Evolutionary conservation across 2,888 invertebrate genomes (phyloP).

Genomic region (Chrysomela aeneicollis): DNA sequence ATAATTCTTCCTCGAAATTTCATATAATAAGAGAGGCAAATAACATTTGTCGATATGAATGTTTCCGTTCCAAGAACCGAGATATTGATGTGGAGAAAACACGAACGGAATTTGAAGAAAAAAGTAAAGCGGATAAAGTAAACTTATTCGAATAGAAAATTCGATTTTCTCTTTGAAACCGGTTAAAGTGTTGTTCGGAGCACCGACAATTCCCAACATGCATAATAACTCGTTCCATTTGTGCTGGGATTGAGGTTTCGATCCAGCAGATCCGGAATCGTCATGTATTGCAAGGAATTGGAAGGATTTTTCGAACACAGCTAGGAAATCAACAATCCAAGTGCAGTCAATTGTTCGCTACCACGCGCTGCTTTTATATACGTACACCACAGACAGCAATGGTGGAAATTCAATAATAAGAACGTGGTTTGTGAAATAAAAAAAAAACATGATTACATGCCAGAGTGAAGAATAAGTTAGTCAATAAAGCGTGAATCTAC

Average conservation of each 20-base stretch:
- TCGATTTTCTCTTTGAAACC: neutral
- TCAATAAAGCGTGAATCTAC: too few relatives aligned
- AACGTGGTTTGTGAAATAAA: too few relatives aligned
- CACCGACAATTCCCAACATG: neutral
- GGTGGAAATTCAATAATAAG: too few relatives aligned
- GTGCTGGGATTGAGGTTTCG: neutral
- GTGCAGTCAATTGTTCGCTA: slow-evolving; percentile 6
- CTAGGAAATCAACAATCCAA: slow-evolving; percentile 10
- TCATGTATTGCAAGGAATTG: slow-evolving; percentile 14
- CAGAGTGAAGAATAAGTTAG: too few relatives aligned
- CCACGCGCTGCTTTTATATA: neutral
- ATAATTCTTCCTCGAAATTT: too few relatives aligned
- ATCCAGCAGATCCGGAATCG: neutral
- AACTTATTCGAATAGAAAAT: neutral
- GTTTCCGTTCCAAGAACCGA: too few relatives aligned
- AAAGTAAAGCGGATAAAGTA: neutral
- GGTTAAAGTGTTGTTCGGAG: neutral
- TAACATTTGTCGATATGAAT: too few relatives aligned
- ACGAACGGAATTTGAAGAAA: neutral
- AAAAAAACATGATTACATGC: too few relatives aligned
- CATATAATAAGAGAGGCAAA: too few relatives aligned
- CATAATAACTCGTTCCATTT: neutral
- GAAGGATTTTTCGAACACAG: slow-evolving; percentile 7
- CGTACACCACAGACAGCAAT: neutral
- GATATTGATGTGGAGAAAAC: too few relatives aligned